A percentile compares a stretch with the other conserved stretches of the same genome.
Evolutionary conservation across 2,888 invertebrate genomes (phyloP).

Genomic region (Mythimna ferrago): DNA sequence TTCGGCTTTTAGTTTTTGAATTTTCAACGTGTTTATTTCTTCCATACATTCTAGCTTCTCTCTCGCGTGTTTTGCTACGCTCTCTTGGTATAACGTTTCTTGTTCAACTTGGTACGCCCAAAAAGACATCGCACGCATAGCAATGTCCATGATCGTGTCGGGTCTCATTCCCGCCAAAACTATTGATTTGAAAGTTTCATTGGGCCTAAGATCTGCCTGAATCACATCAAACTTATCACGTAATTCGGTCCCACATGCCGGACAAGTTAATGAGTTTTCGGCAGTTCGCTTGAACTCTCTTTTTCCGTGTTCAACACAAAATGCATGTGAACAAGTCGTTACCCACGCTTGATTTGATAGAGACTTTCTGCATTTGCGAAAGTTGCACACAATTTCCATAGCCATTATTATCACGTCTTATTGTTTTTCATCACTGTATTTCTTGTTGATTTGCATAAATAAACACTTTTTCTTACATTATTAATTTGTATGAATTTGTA

Average conservation of each 20-base stretch:
- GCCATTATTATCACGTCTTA: conserved; percentile 37
- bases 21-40: conserved; percentile 84
- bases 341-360: conserved; percentile 88
- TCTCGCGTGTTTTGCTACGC: conserved; percentile 84
- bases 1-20: conserved; percentile 87
- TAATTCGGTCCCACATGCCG: conserved; percentile 87
- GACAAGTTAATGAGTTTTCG: conserved; percentile 86
- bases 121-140: conserved; percentile 90
- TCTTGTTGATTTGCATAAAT: conserved; percentile 1
- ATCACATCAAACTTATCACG: conserved; percentile 89
- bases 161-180: conserved; percentile 89
- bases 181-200: conserved; percentile 89
- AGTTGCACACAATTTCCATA: conserved; percentile 88
- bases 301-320: conserved; percentile 89
- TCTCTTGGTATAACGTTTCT: conserved; percentile 88
- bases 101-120: conserved; percentile 90
- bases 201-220: conserved; percentile 88
- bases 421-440: conserved; percentile 25
- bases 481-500: not conserved
- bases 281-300: conserved; percentile 85
- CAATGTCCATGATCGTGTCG: conserved; percentile 89
- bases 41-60: conserved; percentile 87
- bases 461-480: conserved; percentile 21
- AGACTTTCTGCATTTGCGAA: conserved; percentile 87
- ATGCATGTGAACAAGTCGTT: conserved; percentile 90